These are phyloP conservation scores for Thalassarche chlororhynchos DNA, from an alignment of 2,113 vertebrate species.

Conservation along the genomic window DNA sequence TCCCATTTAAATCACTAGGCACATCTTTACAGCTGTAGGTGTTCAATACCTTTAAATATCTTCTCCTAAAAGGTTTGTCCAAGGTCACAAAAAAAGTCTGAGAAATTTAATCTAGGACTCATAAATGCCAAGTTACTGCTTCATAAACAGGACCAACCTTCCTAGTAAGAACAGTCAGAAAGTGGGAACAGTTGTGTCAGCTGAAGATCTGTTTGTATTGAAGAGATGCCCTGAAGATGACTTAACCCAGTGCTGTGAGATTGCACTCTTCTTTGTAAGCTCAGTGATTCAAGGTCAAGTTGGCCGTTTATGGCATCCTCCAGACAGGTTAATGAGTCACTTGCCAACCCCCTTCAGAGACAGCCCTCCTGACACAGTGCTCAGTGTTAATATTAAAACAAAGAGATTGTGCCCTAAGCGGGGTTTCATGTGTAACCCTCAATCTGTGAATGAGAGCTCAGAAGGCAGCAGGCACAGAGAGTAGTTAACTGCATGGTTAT, in stretches of 20 bases:
- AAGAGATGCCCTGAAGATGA: neutral
- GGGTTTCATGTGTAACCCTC: neutral
- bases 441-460: neutral
- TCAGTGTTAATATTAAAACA: neutral
- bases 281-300: neutral
- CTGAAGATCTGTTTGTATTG: neutral
- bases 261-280: neutral
- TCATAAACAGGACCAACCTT: neutral
- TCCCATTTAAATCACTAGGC: neutral
- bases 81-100: neutral
- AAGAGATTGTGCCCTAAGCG: neutral
- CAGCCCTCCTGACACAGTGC: neutral
- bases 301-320: neutral
- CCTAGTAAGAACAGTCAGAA: neutral
- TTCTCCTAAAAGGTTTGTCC: neutral
- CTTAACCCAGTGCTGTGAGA: neutral
- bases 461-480: neutral
- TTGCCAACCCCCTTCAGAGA: neutral
- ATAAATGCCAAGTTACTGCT: neutral
- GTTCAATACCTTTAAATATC: neutral
- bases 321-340: neutral
- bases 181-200: neutral
- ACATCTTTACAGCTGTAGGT: neutral
- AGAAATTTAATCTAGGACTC: neutral
- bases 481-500: neutral